Evolutionary conservation across 1,140 invertebrate genomes (phyloP), one percentile per base, ranked within the genome.

Genomic region (Drosophila yakuba): DNA sequence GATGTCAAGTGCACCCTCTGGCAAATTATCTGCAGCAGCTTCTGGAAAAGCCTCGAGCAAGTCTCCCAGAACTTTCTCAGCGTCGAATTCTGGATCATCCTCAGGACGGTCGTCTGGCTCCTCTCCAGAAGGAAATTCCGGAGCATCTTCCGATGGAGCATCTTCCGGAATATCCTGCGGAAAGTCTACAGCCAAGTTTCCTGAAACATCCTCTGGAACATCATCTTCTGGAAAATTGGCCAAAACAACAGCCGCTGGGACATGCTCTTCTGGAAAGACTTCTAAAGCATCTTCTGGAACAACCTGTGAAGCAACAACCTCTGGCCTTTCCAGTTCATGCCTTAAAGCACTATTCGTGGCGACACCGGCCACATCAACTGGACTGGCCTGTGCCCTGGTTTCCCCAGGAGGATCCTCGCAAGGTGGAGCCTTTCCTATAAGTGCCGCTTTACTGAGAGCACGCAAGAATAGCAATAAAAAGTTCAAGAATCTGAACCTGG

Each of bases 401-500:
- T 57, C 45, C 51, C 55, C 58, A 1, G 64, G 64, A 38, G 64
- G 38, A 48, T 32, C 63, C 15, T 68, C 64, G 17, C 47, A 47
- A 4, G 64, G 60, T n/a, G 50, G 58, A 51, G 39, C 67, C 52
- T 74, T 80, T 78, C 73, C 66, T 25, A 68, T 62, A 23, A 64
- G 63, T 51, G 80, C 62, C 25, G 79, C 80, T 20, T 59, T 89
- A 51, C 84, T 84, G 56, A 74, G 81, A 50, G 76, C 75, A 71
- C 80, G 84, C 60, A 90, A 83, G 56, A 82, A 74, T 47, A 69
- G 79, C 59, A 85, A 89, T 80, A 91, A 91, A 66, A 91, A 91
- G 76, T 91, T 91, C 57, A 90, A 91, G 84, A 91, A 91, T 78
- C 82, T 91, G 58, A 91, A 91, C 80, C 74, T 91, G 79, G 74